Evolutionary conservation across 2,888 invertebrate genomes (phyloP).

Genomic region (Villa cingulata): DNA sequence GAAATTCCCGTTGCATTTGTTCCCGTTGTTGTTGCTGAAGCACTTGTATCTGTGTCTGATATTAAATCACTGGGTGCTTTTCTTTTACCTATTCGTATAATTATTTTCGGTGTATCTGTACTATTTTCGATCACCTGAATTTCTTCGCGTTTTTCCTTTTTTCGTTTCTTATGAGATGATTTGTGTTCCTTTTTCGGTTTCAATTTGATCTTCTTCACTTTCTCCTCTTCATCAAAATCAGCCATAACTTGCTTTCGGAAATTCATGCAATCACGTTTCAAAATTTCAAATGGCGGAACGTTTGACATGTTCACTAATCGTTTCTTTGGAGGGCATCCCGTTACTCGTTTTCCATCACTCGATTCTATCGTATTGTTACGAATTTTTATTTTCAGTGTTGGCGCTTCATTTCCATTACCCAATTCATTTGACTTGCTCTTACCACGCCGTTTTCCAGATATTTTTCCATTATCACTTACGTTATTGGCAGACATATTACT

Average conservation of each 20-base stretch:
- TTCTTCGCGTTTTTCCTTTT: slow-evolving; percentile 41
- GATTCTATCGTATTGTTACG: slow-evolving; percentile 41
- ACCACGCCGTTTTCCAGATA: slow-evolving; percentile 30
- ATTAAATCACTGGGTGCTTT: slow-evolving; percentile 27
- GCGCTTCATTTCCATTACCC: slow-evolving; percentile 20
- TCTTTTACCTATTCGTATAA: slow-evolving; percentile 49
- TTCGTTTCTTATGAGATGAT: slow-evolving; percentile 36
- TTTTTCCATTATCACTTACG: slow-evolving; percentile 24
- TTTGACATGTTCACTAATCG: slow-evolving; percentile 44
- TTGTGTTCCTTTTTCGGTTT: slow-evolving; percentile 36
- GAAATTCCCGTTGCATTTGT: background rate
- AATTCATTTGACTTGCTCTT: slow-evolving; percentile 23
- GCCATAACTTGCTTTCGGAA: slow-evolving; percentile 73
- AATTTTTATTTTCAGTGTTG: slow-evolving; percentile 65
- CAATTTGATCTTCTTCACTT: slow-evolving; percentile 34
- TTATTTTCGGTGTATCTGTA: slow-evolving; percentile 55
- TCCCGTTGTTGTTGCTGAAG: slow-evolving; percentile 7
- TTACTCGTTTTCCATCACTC: slow-evolving; percentile 35
- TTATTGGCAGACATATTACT: slow-evolving; percentile 31
- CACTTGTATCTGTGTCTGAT: slow-evolving; percentile 13
- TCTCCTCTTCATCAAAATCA: slow-evolving; percentile 57
- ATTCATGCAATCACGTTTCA: slow-evolving; percentile 76
- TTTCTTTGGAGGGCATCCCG: slow-evolving; percentile 69
- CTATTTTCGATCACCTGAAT: slow-evolving; percentile 40
- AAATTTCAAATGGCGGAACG: slow-evolving; percentile 62